These are phyloP conservation scores for Macroteleia sp. DNA, from an alignment of 2,888 invertebrate genomes.

Conservation along the genomic window DNA sequence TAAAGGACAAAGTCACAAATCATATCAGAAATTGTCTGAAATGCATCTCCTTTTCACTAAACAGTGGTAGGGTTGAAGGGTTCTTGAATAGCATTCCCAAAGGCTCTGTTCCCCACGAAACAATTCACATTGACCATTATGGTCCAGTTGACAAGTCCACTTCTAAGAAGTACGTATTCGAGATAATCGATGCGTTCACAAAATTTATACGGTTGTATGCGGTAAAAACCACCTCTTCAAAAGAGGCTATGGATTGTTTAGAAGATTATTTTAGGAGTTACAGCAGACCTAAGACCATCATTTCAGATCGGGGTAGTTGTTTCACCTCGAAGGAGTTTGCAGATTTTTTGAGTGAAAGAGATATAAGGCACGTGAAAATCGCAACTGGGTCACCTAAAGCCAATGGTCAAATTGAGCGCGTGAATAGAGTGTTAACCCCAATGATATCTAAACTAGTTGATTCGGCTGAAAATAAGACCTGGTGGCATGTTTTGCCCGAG, in stretches of 20 bases:
- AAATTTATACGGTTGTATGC: constrained; percentile 11
- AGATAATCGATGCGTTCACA: constrained; percentile 9
- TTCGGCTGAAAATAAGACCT: background rate
- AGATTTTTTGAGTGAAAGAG: constrained; percentile 24
- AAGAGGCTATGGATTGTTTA: constrained; percentile 21
- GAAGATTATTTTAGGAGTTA: constrained; percentile 13
- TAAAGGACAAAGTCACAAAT: constrained; percentile 8
- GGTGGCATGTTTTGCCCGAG: background rate
- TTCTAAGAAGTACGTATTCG: background rate
- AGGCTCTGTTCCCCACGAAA: background rate
- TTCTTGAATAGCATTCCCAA: no score
- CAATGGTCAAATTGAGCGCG: constrained; percentile 1
- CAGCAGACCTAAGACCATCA: constrained; percentile 15
- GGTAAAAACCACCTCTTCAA: constrained; percentile 23
- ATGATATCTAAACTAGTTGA: background rate
- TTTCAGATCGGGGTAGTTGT: constrained; percentile 46
- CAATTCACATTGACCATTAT: constrained; percentile 23
- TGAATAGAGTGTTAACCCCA: background rate
- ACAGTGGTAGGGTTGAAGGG: no score
- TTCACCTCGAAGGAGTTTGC: constrained; percentile 52
- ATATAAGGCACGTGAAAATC: background rate
- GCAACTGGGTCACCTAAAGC: background rate
- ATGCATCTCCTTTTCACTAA: constrained; percentile 50
- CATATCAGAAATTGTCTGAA: constrained; percentile 57
- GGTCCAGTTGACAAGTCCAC: background rate